Evolutionary conservation across 2,888 invertebrate species (phyloP).

Genomic region (Ligdia adustata): DNA sequence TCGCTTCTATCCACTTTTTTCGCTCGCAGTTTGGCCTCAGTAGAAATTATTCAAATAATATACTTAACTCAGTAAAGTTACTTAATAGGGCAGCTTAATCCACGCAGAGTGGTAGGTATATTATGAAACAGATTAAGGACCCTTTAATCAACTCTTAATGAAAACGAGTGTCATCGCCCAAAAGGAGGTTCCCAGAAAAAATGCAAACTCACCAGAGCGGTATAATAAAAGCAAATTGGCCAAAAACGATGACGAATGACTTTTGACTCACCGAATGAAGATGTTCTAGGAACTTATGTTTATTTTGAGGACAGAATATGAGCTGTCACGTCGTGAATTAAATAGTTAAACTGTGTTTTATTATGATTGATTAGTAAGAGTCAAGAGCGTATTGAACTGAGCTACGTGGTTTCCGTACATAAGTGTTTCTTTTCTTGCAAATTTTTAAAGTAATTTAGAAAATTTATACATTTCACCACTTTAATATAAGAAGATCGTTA

Average conservation of each 20-base stretch:
- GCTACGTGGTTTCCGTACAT: too few species aligned
- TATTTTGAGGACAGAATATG: slow-evolving; percentile 24
- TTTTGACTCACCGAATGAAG: slow-evolving; percentile 33
- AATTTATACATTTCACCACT: too few species aligned
- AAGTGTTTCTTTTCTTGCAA: too few species aligned
- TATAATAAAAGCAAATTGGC: slow-evolving; percentile 32
- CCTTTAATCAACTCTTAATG: background rate
- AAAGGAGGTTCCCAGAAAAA: slow-evolving; percentile 29
- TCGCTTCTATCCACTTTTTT: too few species aligned
- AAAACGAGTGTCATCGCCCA: background rate
- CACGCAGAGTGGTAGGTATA: too few species aligned
- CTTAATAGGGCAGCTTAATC: too few species aligned
- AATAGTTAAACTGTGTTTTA: slow-evolving; percentile 16
- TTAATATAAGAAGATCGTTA: too few species aligned
- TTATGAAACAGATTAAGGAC: background rate
- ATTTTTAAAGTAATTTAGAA: too few species aligned
- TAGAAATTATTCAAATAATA: too few species aligned
- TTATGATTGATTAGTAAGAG: slow-evolving; percentile 20
- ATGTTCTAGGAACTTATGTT: slow-evolving; percentile 34
- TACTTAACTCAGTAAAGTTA: too few species aligned
- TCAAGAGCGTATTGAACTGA: too few species aligned
- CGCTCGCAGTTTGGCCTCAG: too few species aligned
- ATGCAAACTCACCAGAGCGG: slow-evolving; percentile 26
- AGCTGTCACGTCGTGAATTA: slow-evolving; percentile 4
- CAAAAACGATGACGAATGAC: slow-evolving; percentile 31